Base-by-base conservation (phyloP, 2,113 vertebrate species). In the Oxyura jamaicensis region DNA sequence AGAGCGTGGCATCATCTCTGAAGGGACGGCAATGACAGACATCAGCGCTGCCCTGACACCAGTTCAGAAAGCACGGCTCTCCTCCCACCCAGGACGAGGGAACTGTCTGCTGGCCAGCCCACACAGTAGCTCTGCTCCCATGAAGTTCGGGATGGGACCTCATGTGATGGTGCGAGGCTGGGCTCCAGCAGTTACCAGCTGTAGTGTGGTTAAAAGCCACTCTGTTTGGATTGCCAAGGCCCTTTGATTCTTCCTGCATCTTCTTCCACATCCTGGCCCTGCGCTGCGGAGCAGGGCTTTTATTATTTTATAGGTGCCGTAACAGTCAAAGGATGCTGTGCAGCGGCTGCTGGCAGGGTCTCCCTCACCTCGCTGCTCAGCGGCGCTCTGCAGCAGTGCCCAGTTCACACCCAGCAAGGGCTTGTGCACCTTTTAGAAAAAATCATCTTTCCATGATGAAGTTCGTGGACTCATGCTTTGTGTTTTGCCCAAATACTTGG, bases 261-360 rank as follows among this genome's bases (percentile, higher is more conserved):
- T 52, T 82, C 63, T 63, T 36, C 68, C 68, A 9, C 88, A 55
- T 93, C 83, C 91, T 65, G 92, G 46, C 68, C 77, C 83, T 2
- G 28, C 3, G 3, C 69, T 60, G 65, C 0, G 0, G 44, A 5
- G 1, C 2, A 10, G 8, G 67, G 58, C n/a, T 71, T 97, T 92
- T 93, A 76, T 96, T 86, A 79, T 91, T 96, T 95, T 92, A 91
- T 85, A 78, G 90, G 56, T 42, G 90, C 88, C 11, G 25, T 97
- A 89, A 94, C 0, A 1, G 8, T 67, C 0, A 1, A 79, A 48
- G 58, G 10, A 23, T 17, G n/a, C 19, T 0, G 1, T 11, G n/a
- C 5, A 1, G 41, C 1, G 2, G 63, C 23, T 39, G 36, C 58
- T 5, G 0, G 23, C 5, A 3, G 0, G 0, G 22, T 41, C 39